Conservation (phyloP, 2,888 invertebrate species). For the Andrena bucephala region DNA sequence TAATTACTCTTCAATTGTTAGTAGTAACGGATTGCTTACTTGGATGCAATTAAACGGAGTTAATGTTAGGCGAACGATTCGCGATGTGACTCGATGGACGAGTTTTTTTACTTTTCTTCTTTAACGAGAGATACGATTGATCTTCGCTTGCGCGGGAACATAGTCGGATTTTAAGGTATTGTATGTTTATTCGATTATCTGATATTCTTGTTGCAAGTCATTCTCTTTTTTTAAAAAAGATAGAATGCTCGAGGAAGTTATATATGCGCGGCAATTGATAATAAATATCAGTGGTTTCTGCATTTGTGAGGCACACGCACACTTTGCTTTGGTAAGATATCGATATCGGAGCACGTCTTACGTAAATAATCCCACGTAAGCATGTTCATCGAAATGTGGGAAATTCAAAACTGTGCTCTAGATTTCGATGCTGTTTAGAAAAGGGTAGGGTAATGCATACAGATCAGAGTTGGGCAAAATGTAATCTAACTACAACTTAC, state of each 20-base stretch:
- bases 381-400: not conserved
- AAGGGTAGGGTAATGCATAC: too few relatives aligned
- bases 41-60: not conserved
- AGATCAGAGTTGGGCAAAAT: too few relatives aligned
- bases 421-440: not conserved
- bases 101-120: not conserved
- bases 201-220: not conserved
- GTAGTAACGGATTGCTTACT: not conserved
- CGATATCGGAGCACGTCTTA: conserved; percentile 2
- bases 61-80: not conserved
- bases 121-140: not conserved
- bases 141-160: not conserved
- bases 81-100: not conserved
- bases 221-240: not conserved
- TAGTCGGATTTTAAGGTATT: not conserved
- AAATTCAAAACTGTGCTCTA: not conserved
- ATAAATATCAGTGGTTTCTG: not conserved
- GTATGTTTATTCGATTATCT: not conserved
- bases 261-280: not conserved
- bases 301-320: not conserved
- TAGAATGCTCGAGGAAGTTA: not conserved
- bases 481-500: too few relatives aligned
- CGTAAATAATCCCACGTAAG: conserved; percentile 16
- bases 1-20: not conserved
- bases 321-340: not conserved